Evolutionary conservation across 2,888 invertebrate species (phyloP).

Genomic region (Eulithis prunata): DNA sequence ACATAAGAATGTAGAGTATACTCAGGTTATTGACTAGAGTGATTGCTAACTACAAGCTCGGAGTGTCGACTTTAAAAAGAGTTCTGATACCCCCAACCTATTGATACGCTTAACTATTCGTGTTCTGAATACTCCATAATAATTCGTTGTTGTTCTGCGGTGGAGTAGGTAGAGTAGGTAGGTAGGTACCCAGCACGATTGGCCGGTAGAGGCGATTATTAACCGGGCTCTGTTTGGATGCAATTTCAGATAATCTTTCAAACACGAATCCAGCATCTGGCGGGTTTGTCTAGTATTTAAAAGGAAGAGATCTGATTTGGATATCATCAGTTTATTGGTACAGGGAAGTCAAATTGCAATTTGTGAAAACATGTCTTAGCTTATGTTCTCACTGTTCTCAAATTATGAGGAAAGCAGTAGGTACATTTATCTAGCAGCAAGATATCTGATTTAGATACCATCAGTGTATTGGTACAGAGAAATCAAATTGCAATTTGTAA

Average conservation of each 20-base stretch:
- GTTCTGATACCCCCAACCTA: neutral
- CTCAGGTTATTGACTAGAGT: too few species aligned
- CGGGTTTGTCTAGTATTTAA: slow-evolving; percentile 1
- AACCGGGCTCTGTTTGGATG: slow-evolving; percentile 32
- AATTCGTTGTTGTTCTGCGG: slow-evolving; percentile 16
- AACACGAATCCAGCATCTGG: slow-evolving; percentile 30
- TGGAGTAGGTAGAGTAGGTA: slow-evolving; percentile 1
- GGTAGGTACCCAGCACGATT: slow-evolving; percentile 25
- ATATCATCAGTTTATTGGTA: slow-evolving; percentile 22
- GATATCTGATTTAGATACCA: slow-evolving; percentile 17
- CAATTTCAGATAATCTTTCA: slow-evolving; percentile 36
- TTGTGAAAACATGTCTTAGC: slow-evolving; percentile 2
- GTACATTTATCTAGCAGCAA: neutral
- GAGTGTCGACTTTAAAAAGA: too few species aligned
- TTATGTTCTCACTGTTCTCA: too few species aligned
- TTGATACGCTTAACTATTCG: neutral
- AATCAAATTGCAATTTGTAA: slow-evolving; percentile 3
- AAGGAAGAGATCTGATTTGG: slow-evolving; percentile 16
- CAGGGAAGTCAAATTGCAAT: slow-evolving; percentile 12
- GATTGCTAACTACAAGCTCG: too few species aligned
- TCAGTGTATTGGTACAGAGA: slow-evolving; percentile 18
- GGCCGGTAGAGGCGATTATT: slow-evolving; percentile 23
- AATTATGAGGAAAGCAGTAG: too few species aligned
- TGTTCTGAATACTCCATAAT: slow-evolving; percentile 5
- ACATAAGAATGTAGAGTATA: too few species aligned